A percentile compares a stretch with the other conserved stretches of the same genome.
Evolutionary conservation across 2,797 vertebrate genomes (phyloP).

Genomic region (Artibeus jamaicensis): DNA sequence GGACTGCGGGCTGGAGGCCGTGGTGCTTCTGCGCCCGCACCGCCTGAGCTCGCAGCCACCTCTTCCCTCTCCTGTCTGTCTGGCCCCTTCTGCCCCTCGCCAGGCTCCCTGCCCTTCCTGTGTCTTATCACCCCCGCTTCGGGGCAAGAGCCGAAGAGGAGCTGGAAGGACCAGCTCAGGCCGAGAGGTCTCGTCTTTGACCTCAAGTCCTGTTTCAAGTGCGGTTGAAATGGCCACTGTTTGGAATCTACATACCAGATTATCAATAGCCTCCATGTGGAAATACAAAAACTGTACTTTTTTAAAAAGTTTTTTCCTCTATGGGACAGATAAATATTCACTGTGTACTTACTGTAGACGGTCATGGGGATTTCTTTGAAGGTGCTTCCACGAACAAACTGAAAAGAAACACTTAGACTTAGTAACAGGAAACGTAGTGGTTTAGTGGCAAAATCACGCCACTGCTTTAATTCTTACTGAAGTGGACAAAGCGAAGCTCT

Average conservation of each 20-base stretch:
- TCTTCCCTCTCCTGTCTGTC: neutral
- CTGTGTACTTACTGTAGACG: conserved; percentile 91
- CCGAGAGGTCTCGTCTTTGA: neutral
- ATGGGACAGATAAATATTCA: conserved; percentile 51
- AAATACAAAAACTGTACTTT: neutral
- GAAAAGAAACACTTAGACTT: conserved; percentile 71
- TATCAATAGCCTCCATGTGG: conserved; percentile 47
- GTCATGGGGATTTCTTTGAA: conserved; percentile 95
- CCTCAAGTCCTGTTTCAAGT: neutral
- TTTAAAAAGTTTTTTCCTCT: neutral
- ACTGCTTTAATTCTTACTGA: conserved; percentile 1
- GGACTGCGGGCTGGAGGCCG: neutral
- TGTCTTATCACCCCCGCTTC: neutral
- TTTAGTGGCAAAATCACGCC: neutral
- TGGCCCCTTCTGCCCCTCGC: neutral
- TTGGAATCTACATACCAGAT: conserved; percentile 62
- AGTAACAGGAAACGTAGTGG: neutral
- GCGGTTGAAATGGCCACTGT: neutral
- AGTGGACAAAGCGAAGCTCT: neutral
- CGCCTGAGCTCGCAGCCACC: neutral
- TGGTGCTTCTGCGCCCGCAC: neutral
- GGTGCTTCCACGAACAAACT: conserved; percentile 91
- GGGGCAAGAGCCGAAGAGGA: neutral
- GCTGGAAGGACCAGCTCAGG: neutral
- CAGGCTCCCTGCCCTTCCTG: neutral